These are phyloP conservation scores for Chloroceryle aenea DNA, from an alignment of 2,113 vertebrate genomes.

Conservation along the genomic window DNA sequence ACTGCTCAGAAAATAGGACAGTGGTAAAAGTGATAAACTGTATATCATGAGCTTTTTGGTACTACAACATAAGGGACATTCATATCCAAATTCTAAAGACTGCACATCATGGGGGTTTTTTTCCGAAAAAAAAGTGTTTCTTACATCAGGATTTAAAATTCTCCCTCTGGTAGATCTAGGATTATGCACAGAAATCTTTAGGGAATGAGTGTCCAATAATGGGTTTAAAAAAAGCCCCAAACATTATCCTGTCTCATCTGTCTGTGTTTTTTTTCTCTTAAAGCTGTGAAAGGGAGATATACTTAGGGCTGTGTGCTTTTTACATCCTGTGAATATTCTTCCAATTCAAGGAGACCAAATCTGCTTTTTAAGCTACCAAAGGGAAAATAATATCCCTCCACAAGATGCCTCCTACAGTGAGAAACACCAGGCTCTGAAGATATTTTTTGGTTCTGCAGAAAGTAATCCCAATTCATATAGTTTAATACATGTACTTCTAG, in stretches of 20 bases:
- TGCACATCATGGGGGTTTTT: fast-evolving
- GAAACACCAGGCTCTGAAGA: not conserved
- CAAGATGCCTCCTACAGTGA: slow-evolving; percentile 32
- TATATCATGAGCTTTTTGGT: not conserved
- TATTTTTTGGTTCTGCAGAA: not conserved
- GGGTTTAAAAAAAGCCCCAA: not conserved
- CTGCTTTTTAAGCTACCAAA: not conserved
- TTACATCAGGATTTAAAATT: not conserved
- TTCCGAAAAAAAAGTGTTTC: not conserved
- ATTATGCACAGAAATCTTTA: not conserved
- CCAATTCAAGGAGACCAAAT: not conserved
- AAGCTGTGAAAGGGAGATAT: not conserved
- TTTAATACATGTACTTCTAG: not conserved
- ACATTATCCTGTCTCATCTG: not conserved
- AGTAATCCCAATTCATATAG: not conserved
- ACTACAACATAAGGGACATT: fast-evolving
- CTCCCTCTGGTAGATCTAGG: not conserved
- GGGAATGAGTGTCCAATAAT: not conserved
- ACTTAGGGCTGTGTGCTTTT: not conserved
- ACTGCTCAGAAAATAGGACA: not conserved
- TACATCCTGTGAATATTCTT: not conserved
- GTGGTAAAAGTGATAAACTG: not conserved
- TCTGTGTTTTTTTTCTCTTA: not conserved
- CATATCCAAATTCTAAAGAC: not conserved
- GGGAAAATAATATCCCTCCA: slow-evolving; percentile 31